Evolutionary conservation across 2,113 vertebrate species (phyloP).

Genomic region (Gambusia holbrooki): DNA sequence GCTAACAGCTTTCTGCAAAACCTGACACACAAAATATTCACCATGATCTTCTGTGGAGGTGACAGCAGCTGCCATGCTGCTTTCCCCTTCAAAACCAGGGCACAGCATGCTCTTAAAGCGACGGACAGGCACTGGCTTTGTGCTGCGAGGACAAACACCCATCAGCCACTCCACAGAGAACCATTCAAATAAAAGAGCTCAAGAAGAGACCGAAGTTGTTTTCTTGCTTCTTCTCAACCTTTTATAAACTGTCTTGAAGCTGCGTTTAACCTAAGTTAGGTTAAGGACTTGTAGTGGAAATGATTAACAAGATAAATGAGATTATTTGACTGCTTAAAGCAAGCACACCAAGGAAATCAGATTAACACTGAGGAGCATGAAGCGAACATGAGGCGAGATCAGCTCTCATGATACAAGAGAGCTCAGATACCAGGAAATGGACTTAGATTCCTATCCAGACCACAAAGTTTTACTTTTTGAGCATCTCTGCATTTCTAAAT

Average conservation of each 20-base stretch:
- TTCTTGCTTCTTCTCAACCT: neutral
- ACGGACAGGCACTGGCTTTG: slow-evolving; percentile 33
- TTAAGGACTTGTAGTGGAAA: slow-evolving; percentile 6
- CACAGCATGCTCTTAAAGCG: slow-evolving; percentile 31
- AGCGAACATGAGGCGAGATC: slow-evolving; percentile 52
- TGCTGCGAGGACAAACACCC: slow-evolving; percentile 41
- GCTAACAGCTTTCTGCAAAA: neutral
- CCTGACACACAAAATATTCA: slow-evolving; percentile 40
- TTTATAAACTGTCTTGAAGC: slow-evolving; percentile 17
- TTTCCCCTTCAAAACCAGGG: slow-evolving; percentile 38
- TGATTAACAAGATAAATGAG: slow-evolving; percentile 23
- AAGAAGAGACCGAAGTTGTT: neutral
- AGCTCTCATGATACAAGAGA: slow-evolving; percentile 33
- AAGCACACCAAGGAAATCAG: slow-evolving; percentile 54
- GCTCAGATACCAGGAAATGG: slow-evolving; percentile 30
- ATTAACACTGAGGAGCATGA: slow-evolving; percentile 60
- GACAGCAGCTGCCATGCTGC: slow-evolving; percentile 48
- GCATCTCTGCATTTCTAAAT: slow-evolving; percentile 2
- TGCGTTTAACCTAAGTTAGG: neutral
- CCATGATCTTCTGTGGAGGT: slow-evolving; percentile 33
- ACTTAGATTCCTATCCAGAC: slow-evolving; percentile 17
- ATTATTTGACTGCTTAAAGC: slow-evolving; percentile 53
- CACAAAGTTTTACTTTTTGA: slow-evolving; percentile 39
- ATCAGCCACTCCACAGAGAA: slow-evolving; percentile 6
- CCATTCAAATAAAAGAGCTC: neutral